Evolutionary conservation across 1,140 invertebrate species (phyloP).

Genomic region (Scaptomyza graminum): DNA sequence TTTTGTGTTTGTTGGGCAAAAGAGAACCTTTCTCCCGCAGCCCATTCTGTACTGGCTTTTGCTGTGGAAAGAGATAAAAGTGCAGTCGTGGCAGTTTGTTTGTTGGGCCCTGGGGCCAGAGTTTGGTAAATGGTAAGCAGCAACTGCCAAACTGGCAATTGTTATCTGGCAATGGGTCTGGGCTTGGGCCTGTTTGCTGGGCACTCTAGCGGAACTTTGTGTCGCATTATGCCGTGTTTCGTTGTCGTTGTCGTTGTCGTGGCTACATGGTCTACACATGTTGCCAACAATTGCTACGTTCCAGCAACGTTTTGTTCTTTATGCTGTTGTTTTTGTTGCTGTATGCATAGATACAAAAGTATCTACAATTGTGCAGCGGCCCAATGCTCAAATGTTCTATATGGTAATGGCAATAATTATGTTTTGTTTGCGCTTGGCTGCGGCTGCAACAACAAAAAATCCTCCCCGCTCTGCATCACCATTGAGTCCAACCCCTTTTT

Average conservation of each 20-base stretch:
- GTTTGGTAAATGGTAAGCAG: conserved; percentile 18
- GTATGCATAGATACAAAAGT: conserved; percentile 66
- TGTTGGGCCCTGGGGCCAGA: conserved; percentile 22
- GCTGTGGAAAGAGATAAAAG: conserved; percentile 22
- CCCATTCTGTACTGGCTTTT: conserved; percentile 2
- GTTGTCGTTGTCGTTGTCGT: conserved; percentile 62
- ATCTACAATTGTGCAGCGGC: conserved; percentile 50
- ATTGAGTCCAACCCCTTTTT: conserved; percentile 2
- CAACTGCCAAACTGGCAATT: conserved; percentile 18
- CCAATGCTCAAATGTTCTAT: conserved; percentile 18
- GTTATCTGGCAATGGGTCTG: conserved; percentile 39
- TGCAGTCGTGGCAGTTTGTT: conserved; percentile 27
- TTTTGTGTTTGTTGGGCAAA: conserved; percentile 22
- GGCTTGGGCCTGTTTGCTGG: conserved; percentile 47
- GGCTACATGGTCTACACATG: conserved; percentile 77
- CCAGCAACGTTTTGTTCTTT: conserved; percentile 22
- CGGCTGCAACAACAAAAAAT: conserved; percentile 18
- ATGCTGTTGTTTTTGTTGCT: conserved; percentile 30
- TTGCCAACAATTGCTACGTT: conserved; percentile 65
- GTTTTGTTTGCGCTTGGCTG: conserved; percentile 73
- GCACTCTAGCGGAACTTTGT: conserved; percentile 78
- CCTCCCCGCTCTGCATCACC: not conserved
- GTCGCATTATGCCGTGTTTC: conserved; percentile 70
- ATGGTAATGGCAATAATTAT: conserved; percentile 59
- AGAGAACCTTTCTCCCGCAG: conserved; percentile 46